A percentile compares a stretch with the other conserved stretches of the same genome.
phyloP scores from a whole-genome alignment of 2,797 vertebrate genomes.

The Yasuhikotakia modesta region DNA sequence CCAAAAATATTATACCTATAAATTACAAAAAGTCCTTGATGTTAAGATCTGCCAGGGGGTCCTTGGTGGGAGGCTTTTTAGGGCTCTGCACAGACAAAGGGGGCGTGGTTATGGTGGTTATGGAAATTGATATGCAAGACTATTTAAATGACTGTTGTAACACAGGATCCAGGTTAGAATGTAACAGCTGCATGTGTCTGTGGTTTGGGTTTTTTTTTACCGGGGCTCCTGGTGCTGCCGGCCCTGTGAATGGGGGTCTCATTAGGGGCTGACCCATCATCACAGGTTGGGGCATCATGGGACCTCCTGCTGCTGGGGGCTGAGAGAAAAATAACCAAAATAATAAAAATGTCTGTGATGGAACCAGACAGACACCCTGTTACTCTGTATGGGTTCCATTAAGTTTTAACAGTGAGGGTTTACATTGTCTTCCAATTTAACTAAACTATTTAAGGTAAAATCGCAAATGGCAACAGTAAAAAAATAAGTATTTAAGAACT shows the following conservation, averaged over 20 bases:
- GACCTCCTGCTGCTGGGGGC: slow-evolving; percentile 84
- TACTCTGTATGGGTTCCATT: neutral
- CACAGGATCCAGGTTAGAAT: neutral
- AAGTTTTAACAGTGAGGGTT: neutral
- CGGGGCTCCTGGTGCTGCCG: slow-evolving; percentile 76
- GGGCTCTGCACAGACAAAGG: slow-evolving; percentile 82
- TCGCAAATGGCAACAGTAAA: no score
- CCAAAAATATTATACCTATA: slow-evolving; percentile 34
- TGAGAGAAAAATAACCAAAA: slow-evolving; percentile 53
- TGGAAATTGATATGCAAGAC: neutral
- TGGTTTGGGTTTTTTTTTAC: slow-evolving; percentile 67
- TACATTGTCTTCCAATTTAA: no score
- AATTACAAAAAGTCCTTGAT: slow-evolving; percentile 99
- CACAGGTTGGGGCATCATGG: slow-evolving; percentile 91
- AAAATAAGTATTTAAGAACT: no score
- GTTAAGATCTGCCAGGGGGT: slow-evolving; percentile 97
- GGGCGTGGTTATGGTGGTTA: neutral
- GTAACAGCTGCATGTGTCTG: neutral
- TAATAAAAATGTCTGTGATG: neutral
- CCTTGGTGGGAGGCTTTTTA: slow-evolving; percentile 95
- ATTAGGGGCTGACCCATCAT: slow-evolving; percentile 92
- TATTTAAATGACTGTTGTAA: neutral
- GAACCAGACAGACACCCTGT: neutral
- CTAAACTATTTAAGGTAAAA: no score
- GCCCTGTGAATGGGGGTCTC: slow-evolving; percentile 87